Conservation (phyloP, 2,797 vertebrate genomes). For the Aotus griseimembra region DNA sequence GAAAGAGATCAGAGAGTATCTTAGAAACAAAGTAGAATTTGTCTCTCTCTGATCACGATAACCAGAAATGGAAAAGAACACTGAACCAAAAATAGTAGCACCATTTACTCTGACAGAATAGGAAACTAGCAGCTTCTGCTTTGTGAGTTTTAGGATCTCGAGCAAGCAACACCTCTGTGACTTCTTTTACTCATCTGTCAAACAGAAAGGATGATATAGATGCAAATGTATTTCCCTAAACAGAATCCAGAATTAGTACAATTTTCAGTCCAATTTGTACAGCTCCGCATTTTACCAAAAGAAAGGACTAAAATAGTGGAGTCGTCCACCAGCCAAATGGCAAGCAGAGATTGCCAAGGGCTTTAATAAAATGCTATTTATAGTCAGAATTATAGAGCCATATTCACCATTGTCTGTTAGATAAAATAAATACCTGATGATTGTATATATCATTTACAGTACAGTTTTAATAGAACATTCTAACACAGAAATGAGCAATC, state of each 20-base stretch:
- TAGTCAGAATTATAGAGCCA: slow-evolving; percentile 11
- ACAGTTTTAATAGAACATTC: neutral
- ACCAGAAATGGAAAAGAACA: slow-evolving; percentile 78
- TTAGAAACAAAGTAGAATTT: slow-evolving; percentile 62
- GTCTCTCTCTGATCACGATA: slow-evolving; percentile 66
- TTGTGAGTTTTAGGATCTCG: slow-evolving; percentile 51
- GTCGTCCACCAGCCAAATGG: neutral
- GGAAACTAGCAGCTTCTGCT: slow-evolving; percentile 59
- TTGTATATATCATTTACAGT: neutral
- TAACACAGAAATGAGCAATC: slow-evolving; percentile 48
- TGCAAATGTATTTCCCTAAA: slow-evolving; percentile 29
- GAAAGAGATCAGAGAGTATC: slow-evolving; percentile 53
- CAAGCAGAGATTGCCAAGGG: neutral
- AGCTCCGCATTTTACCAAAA: slow-evolving; percentile 38
- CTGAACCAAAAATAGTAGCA: slow-evolving; percentile 68
- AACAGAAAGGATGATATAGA: neutral
- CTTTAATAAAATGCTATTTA: slow-evolving; percentile 61
- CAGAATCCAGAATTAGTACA: slow-evolving; percentile 51
- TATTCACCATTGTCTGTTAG: neutral
- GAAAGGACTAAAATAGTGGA: neutral
- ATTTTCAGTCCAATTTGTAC: neutral
- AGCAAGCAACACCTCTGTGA: slow-evolving; percentile 63
- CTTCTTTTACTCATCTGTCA: slow-evolving; percentile 67
- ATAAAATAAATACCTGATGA: slow-evolving; percentile 35
- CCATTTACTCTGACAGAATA: slow-evolving; percentile 66